A percentile compares a stretch with the other conserved stretches of the same genome.
phyloP scores from a whole-genome alignment of 1,140 invertebrate species.

The Drosophila punjabiensis region DNA sequence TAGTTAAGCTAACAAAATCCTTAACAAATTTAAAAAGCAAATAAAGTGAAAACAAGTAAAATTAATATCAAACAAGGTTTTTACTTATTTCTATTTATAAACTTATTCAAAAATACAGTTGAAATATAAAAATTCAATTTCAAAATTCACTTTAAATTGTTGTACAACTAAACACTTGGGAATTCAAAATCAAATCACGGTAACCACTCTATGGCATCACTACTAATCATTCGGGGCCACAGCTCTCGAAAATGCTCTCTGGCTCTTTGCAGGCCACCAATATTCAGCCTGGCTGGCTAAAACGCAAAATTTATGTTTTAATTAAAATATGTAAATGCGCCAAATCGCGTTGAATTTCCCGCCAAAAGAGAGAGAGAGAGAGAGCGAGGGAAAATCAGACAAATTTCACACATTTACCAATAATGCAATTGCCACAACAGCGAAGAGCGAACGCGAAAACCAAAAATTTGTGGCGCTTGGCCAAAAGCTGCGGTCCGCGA shows the following conservation, averaged over 20 bases:
- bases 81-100: background rate
- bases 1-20: too few species aligned
- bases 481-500: slow-evolving; percentile 47
- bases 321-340: slow-evolving; percentile 80
- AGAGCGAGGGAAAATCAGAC: slow-evolving; percentile 38
- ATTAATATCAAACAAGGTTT: too few species aligned
- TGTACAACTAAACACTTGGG: background rate
- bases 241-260: slow-evolving; percentile 16
- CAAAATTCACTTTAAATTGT: background rate
- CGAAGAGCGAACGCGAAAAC: slow-evolving; percentile 29
- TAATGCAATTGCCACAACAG: slow-evolving; percentile 65
- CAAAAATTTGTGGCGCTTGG: slow-evolving; percentile 49
- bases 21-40: too few species aligned
- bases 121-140: background rate
- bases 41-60: too few species aligned
- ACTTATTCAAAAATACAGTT: background rate
- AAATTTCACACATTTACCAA: slow-evolving; percentile 78
- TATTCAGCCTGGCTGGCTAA: slow-evolving; percentile 31
- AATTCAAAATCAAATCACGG: slow-evolving; percentile 20
- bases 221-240: slow-evolving; percentile 25
- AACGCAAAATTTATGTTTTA: slow-evolving; percentile 76
- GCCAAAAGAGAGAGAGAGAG: slow-evolving; percentile 1
- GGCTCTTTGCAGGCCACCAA: slow-evolving; percentile 24
- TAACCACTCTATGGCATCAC: slow-evolving; percentile 19
- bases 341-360: slow-evolving; percentile 60